Base-by-base conservation (phyloP, 2,797 vertebrate genomes). In the Neosalanx taihuensis region DNA sequence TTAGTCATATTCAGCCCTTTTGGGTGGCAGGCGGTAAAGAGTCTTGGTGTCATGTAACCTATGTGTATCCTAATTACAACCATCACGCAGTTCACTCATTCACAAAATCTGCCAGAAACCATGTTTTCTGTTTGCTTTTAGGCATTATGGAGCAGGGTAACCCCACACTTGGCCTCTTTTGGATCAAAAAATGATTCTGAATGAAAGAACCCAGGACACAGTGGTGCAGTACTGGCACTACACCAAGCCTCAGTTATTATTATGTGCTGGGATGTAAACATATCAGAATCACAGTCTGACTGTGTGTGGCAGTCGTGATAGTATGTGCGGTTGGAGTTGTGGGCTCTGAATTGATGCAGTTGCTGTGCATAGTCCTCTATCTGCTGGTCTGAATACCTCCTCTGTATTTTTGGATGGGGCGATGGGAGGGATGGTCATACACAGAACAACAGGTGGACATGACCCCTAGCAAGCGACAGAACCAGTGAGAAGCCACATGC, bases 1-100 rank as follows among this genome's bases (percentile, higher is more conserved):
- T 85, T 80, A 85, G 76, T 79, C 68, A 85, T 88, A 84, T 88
- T 87, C 76, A 76, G 73, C 59, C 60, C 82, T 87, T 86, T 82
- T 84, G 79, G 67, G 73, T 70, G 51, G 63, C 68, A 64, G 53
- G 70, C 69, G 30, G 71, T 66, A 71, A 68, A 68, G 73, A 69
- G 67, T 59, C 62, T 49, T 71, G 46, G 58, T 75, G 26, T 78
- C 51, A 23, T 60, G 51, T 70, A 68, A 26, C 64, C 64, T 57
- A 31, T 4, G 49, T 49, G 64, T 61, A 66, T 68, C 67, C 37
- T 64, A 58, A 46, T 66, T 37, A 30, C 64, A 56, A 61, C 33
- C 33, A 12, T 51, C 18, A n/a, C 65, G 63, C 41, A 0, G 53
- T 58, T 63, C 57, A 41, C 53, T 64, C 17, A 7, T n/a, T 1